Conservation (phyloP, 2,797 vertebrate species). For the Hirundo rustica region DNA sequence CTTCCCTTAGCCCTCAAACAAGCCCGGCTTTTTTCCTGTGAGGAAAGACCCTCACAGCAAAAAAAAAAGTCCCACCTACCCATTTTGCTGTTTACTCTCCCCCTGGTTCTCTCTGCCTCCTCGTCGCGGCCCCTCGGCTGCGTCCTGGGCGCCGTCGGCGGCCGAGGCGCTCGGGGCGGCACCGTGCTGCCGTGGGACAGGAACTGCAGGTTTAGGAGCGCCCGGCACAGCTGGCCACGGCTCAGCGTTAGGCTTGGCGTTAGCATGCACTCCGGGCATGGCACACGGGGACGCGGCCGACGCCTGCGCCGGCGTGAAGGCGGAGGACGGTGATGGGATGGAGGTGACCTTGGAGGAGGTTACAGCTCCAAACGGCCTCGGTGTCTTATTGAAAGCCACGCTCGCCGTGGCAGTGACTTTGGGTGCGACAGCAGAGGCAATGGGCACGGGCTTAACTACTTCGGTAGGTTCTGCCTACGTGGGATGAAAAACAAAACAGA, state of each 20-base stretch:
- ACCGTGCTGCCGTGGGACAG: slow-evolving; percentile 89
- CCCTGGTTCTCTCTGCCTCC: slow-evolving; percentile 87
- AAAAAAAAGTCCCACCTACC: slow-evolving; percentile 82
- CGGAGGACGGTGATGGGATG: slow-evolving; percentile 94
- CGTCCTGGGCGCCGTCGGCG: slow-evolving; percentile 82
- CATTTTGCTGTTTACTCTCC: slow-evolving; percentile 86
- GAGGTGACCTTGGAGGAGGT: slow-evolving; percentile 85
- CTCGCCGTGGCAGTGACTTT: slow-evolving; percentile 77
- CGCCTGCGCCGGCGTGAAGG: slow-evolving; percentile 85
- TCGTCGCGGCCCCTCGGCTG: slow-evolving; percentile 87
- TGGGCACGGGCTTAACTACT: slow-evolving; percentile 95
- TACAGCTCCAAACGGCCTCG: slow-evolving; percentile 89
- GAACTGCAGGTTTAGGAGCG: slow-evolving; percentile 82
- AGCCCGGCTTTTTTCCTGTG: slow-evolving; percentile 63
- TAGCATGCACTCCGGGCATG: slow-evolving; percentile 77
- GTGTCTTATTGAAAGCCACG: slow-evolving; percentile 92
- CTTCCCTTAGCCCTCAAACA: slow-evolving; percentile 6
- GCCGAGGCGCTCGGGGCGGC: slow-evolving; percentile 84
- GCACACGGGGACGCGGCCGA: not conserved
- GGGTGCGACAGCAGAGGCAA: slow-evolving; percentile 83
- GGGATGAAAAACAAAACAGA: slow-evolving; percentile 74
- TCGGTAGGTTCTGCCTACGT: slow-evolving; percentile 87
- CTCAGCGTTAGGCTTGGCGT: slow-evolving; percentile 77
- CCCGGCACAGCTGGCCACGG: slow-evolving; percentile 71
- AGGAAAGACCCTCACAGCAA: slow-evolving; percentile 58